phyloP scores from a whole-genome alignment of 1,140 invertebrate genomes.

The Laupala kohalensis region DNA sequence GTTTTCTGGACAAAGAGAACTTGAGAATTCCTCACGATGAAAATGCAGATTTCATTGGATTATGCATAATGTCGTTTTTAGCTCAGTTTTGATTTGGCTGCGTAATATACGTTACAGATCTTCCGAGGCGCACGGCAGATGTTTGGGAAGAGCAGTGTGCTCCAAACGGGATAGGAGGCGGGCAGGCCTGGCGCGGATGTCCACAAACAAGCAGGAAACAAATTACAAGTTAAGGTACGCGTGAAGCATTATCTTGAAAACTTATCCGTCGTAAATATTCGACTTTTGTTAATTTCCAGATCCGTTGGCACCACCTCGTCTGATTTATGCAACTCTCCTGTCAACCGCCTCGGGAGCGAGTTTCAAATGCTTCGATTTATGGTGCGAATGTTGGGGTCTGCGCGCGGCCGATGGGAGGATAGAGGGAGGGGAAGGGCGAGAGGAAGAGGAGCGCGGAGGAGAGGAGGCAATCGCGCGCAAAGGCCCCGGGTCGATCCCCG shows the following conservation, averaged over 20 bases:
- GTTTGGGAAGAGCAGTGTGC: not conserved
- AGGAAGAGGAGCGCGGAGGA: not conserved
- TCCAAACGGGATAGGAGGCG: not conserved
- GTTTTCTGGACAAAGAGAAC: too few relatives aligned
- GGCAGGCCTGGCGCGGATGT: not conserved
- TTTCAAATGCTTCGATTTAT: not conserved
- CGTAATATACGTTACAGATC: not conserved
- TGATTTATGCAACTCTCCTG: not conserved
- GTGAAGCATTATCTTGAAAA: not conserved
- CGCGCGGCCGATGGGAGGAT: too few relatives aligned
- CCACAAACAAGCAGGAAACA: not conserved
- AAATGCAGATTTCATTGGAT: not conserved
- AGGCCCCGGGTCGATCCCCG: not conserved
- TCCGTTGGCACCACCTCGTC: not conserved
- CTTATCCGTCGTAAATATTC: not conserved
- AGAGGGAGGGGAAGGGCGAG: too few relatives aligned
- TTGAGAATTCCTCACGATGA: too few relatives aligned
- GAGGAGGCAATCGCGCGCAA: not conserved
- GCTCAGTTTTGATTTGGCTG: not conserved
- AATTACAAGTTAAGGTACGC: not conserved
- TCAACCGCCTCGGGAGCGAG: not conserved
- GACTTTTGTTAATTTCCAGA: not conserved
- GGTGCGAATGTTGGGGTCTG: not conserved
- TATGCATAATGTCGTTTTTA: not conserved
- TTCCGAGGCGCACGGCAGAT: not conserved